Conservation (phyloP, 2,113 vertebrate species). For the Camarhynchus parvulus region DNA sequence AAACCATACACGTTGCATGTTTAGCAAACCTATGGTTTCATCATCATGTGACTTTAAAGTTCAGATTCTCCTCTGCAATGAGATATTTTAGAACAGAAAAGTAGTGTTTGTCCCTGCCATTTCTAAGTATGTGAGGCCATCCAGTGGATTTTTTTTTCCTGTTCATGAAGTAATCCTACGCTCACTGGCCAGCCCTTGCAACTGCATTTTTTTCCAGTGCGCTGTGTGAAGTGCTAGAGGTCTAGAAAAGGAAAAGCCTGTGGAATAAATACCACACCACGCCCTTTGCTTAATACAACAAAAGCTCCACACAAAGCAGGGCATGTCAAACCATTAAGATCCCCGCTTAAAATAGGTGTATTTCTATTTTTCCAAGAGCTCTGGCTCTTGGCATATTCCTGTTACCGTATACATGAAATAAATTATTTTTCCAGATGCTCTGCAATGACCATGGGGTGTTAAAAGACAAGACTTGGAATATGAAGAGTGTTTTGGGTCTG, state of each 20-base stretch:
- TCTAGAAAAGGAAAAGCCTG: conserved; percentile 25
- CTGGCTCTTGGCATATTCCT: neutral
- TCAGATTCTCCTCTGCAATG: conserved; percentile 15
- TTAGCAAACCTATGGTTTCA: conserved; percentile 55
- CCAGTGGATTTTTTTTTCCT: conserved; percentile 36
- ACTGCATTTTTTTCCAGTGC: neutral
- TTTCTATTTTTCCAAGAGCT: neutral
- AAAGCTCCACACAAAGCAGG: neutral
- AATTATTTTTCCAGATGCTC: neutral
- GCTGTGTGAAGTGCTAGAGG: conserved; percentile 20
- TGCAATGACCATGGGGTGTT: neutral
- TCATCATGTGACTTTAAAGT: conserved; percentile 67
- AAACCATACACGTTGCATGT: conserved; percentile 61
- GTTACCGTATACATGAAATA: neutral
- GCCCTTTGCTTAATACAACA: neutral
- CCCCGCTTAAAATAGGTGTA: neutral
- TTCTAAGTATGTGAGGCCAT: conserved; percentile 56
- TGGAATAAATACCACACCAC: neutral
- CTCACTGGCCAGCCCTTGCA: neutral
- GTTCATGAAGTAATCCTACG: neutral
- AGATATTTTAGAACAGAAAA: conserved; percentile 59
- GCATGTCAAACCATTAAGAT: neutral
- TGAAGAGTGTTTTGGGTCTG: neutral
- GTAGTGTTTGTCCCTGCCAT: conserved; percentile 25
- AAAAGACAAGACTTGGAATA: neutral